Evolutionary conservation across 1,140 invertebrate species (phyloP), one percentile per base, ranked within the genome.

Genomic region (Chymomyza costata): DNA sequence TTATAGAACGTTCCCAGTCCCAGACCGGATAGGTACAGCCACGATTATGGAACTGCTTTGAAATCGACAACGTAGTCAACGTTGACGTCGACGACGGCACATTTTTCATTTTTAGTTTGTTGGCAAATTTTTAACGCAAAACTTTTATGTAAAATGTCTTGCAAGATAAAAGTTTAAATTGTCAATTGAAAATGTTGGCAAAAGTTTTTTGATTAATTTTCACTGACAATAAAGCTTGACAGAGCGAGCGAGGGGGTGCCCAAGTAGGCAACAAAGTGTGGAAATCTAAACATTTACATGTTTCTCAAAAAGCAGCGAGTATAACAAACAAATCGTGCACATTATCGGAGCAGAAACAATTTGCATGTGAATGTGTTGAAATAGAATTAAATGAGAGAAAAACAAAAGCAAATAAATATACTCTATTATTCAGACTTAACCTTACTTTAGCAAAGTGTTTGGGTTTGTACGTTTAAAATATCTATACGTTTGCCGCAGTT

Each of bases 191-290:
- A 83, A 82, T 83, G 80, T 83, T 83, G 73, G 73, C 40, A 61
- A 80, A 83, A 83, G 69, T 83, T 83, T 55, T 83, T 83, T 83
- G 80, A 83, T 83, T 83, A 83, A 83, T 83, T 83, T 83, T 83
- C 69, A 80, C 69, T 71, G 71, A 80, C 66, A 78, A 76, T 66
- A 51, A 76, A 58, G 54, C 25, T 44, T 35, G 51, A 52, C 3
- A 17, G 13, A 2, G 13, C 8, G 15, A 3, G 11, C 14, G 43
- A 3, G 30, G 35, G 46, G 37, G 17, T n/a, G 19, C 0, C 16
- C 3, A 6, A 15, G 14, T 25, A 10, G n/a, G 13, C 17, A 17
- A 46, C 19, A 55, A 62, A 58, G 37, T 62, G 59, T 62, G 59
- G 37, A 58, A 62, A 43, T 52, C 31, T 54, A 35, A 51, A 58